A percentile compares a stretch with the other conserved stretches of the same genome.
Conservation (phyloP, 1,140 invertebrate species). For the Panagrolaimus sp. region DNA sequence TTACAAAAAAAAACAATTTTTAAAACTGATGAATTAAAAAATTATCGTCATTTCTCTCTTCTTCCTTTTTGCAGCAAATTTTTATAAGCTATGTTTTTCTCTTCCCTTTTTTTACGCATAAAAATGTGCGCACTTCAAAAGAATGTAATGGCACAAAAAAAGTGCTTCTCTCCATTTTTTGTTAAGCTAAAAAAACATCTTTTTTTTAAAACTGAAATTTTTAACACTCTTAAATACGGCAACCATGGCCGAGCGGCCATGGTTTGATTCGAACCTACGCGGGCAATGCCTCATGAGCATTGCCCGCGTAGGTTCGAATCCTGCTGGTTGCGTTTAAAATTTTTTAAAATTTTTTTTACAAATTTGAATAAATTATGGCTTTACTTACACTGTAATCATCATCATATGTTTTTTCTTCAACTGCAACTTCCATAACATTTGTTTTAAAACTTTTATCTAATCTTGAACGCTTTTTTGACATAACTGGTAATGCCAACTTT, state of each 20-base stretch:
- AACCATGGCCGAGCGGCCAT: constrained; percentile 67
- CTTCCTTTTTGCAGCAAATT: too few species aligned
- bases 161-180: too few species aligned
- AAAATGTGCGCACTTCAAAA: too few species aligned
- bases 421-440: constrained; percentile 43
- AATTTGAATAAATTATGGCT: not conserved
- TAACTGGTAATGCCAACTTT: constrained; percentile 47
- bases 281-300: constrained; percentile 12
- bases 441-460: constrained; percentile 38
- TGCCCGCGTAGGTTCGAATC: not conserved
- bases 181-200: not conserved
- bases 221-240: constrained; percentile 20
- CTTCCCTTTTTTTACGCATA: too few species aligned
- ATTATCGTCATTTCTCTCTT: too few species aligned
- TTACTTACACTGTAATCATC: constrained; percentile 28
- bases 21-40: too few species aligned
- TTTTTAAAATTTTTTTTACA: constrained; percentile 49
- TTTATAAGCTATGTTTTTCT: too few species aligned
- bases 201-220: too few species aligned
- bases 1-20: too few species aligned
- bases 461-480: constrained; percentile 43
- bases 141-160: too few species aligned
- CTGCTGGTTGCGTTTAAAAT: constrained; percentile 9
- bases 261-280: constrained; percentile 69
- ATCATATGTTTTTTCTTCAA: constrained; percentile 32